Evolutionary conservation across 2,888 invertebrate genomes (phyloP), one percentile per base, ranked within the genome.

Genomic region (Hetaerina titia): DNA sequence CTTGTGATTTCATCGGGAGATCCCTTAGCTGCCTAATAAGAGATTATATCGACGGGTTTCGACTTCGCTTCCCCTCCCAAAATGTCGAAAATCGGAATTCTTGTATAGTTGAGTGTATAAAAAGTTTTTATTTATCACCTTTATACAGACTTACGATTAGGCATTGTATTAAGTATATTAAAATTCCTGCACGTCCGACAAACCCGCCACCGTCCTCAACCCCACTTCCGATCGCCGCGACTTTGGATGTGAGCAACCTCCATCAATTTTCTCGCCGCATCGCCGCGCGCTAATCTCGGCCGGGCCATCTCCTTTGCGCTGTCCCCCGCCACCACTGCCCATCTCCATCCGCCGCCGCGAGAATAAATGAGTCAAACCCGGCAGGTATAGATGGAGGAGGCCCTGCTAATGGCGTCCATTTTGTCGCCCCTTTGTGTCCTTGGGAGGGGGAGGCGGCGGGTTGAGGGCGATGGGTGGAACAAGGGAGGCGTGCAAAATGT

Each of bases 391-490:
- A 81, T 81, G 81, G 31, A 25, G 81, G 13, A 25, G 25, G 69
- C 69, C n/a, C 22, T 22, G 22, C 69, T 69, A 69, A 81, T 81
- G 81, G 81, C 31, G 25, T 81, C n/a, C 81, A 81, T 81, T 81
- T 81, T 81, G 81, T 81, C 81, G 81, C 81, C 31, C 31, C 7
- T 81, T 31, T 25, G 81, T 31, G 81, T 81, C 81, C 81, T 81
- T 81, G 81, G 45, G 31, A 31, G 15, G 81, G 81, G 81, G 15
- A 31, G 81, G 31, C 8, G 69, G 69, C 45, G 19, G 69, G 69
- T 5, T n/a, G n/a, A 31, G 13, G 5, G 81, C 45, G 63, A 15
- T 63, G 22, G 69, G 69, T 17, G 8, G n/a, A 69, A n/a, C n/a
- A 9, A 8, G 69, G 69, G 4, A 15, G 31, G 2, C 31, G 31